Base-by-base conservation (phyloP, 2,113 vertebrate genomes). In the Carollia perspicillata region DNA sequence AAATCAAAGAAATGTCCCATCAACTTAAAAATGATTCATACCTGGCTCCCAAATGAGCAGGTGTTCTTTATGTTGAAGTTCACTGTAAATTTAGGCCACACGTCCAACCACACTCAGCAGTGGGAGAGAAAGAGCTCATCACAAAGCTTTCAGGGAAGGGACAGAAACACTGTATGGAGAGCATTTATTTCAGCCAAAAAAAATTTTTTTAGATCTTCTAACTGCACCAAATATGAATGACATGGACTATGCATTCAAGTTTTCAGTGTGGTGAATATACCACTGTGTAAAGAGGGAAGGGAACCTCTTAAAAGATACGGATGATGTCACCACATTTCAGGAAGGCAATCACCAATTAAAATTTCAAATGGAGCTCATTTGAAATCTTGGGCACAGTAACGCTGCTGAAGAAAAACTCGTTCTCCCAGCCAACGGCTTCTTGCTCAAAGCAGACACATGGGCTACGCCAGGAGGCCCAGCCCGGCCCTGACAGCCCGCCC, bases 381-480 rank as follows among this genome's bases (percentile, higher is more conserved):
- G 55, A 94, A 94, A 85, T 93, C 71, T 47, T 74, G 65, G 86
- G 90, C 93, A 68, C 8, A 63, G 66, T 60, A 83, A 89, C 12
- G 28, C 30, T 55, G 66, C 80, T 72, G 87, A 83, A 79, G 94
- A 71, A 88, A 97, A 95, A 94, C 93, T 65, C 1, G 84, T 75
- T 90, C 72, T 83, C 83, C 80, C 72, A 78, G 95, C 84, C 71
- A 28, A 44, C 37, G 84, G 84, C 42, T 94, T 78, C 90, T 77
- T 51, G 75, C 87, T 95, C 69, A 47, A 78, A 44, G 47, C 74
- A 90, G 53, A 71, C 42, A 68, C 35, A 11, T 0, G 47, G 88
- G 86, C 42, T n/a, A 42, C 26, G 1, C 0, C 0, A 5, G 58
- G 66, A 68, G 75, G n/a, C 30, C 84, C 51, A 53, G 60, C 92